Evolutionary conservation across 2,113 vertebrate genomes (phyloP).

Genomic region (Pachycephala philippinensis): DNA sequence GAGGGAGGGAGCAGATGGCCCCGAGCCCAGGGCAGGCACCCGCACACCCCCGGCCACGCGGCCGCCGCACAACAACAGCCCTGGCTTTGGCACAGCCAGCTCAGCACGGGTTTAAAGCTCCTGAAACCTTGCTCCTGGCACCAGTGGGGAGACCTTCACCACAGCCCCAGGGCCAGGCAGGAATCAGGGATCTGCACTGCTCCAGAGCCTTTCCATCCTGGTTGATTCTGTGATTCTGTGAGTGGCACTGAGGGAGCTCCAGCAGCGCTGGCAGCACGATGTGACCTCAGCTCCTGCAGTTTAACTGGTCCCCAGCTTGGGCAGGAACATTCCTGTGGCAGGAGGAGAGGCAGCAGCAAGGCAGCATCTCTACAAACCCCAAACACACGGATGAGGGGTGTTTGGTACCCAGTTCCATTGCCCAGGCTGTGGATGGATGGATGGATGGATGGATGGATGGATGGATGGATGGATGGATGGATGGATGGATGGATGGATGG

Average conservation of each 20-base stretch:
- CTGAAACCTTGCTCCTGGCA: not conserved
- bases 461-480: rapidly evolving
- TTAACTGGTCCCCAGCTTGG: rapidly evolving
- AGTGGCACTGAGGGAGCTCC: rapidly evolving
- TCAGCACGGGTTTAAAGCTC: not conserved
- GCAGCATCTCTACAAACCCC: not conserved
- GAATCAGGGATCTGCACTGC: rapidly evolving
- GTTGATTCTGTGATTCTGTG: not conserved
- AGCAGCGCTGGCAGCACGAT: rapidly evolving
- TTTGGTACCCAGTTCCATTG: not conserved
- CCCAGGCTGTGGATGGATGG: rapidly evolving
- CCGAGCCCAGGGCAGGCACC: not conserved
- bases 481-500: rapidly evolving
- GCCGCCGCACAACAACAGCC: not conserved
- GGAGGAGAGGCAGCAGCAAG: not conserved
- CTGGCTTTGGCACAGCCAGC: rapidly evolving
- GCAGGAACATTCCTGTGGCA: not conserved
- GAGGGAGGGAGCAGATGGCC: not conserved
- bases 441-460: not conserved
- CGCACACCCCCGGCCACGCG: not conserved
- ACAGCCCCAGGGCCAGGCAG: not conserved
- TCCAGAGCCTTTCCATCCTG: not conserved
- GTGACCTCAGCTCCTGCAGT: not conserved
- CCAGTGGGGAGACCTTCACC: rapidly evolving
- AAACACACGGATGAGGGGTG: rapidly evolving